phyloP scores from a whole-genome alignment of 2,797 vertebrate genomes.

The Meriones psammophilus region DNA sequence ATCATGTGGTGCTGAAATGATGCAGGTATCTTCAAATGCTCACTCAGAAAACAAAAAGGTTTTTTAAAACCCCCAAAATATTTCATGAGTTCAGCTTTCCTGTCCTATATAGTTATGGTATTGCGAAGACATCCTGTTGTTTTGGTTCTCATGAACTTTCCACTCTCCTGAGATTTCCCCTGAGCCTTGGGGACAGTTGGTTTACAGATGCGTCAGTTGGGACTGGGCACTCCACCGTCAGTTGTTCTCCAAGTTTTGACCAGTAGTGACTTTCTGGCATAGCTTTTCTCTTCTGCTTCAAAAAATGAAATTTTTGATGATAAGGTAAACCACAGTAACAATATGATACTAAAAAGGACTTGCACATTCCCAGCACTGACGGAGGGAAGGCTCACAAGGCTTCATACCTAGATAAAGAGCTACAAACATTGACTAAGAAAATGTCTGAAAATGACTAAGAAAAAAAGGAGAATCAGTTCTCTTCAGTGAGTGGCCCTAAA shows the following conservation, averaged over 20 bases:
- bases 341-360: background rate
- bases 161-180: background rate
- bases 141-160: background rate
- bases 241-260: background rate
- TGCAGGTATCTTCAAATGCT: background rate
- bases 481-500: background rate
- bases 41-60: background rate
- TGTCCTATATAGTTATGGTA: background rate
- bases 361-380: background rate
- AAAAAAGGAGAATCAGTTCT: background rate
- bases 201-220: background rate
- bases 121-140: background rate
- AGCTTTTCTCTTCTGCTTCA: background rate
- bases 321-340: background rate
- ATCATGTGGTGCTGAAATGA: background rate
- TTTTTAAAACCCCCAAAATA: background rate
- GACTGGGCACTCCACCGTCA: background rate
- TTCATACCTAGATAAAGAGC: background rate
- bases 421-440: no score
- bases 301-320: background rate
- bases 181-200: background rate
- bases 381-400: background rate
- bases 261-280: background rate
- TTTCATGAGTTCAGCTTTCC: background rate
- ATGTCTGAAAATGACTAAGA: background rate